Percentiles rank a stretch among this genome's conserved stretches.
These are phyloP conservation scores for Odocoileus virginianus DNA, from an alignment of 2,113 vertebrate species.

Conservation along the genomic window DNA sequence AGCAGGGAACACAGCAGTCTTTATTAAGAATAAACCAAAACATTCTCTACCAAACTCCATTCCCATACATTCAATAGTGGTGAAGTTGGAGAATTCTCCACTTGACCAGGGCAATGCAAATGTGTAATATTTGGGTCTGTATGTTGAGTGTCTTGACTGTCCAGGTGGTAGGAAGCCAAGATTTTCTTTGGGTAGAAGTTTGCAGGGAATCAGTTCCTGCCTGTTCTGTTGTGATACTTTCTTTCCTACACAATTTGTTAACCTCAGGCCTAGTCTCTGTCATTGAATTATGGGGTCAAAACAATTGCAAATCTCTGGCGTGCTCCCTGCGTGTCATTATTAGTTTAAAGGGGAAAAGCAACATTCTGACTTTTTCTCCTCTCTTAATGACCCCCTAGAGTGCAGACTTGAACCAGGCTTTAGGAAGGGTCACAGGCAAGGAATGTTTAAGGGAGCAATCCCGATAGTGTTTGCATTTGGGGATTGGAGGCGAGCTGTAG, in stretches of 20 bases:
- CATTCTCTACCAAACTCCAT: background rate
- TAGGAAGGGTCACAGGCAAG: constrained; percentile 17
- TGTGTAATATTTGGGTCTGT: background rate
- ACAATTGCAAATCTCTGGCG: background rate
- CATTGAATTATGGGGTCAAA: constrained; percentile 44
- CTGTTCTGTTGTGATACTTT: background rate
- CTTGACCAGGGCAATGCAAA: background rate
- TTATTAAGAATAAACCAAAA: constrained; percentile 44
- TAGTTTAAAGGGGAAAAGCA: constrained; percentile 18
- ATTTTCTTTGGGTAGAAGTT: constrained; percentile 23
- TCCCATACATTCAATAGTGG: background rate
- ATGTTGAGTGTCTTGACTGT: background rate
- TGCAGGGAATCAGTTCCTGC: background rate
- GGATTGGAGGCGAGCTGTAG: constrained; percentile 33
- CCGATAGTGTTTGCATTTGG: constrained; percentile 34
- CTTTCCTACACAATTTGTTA: constrained; percentile 4
- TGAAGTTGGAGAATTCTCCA: background rate
- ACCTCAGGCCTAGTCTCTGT: constrained; percentile 41
- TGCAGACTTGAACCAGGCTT: background rate
- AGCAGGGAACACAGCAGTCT: constrained; percentile 12
- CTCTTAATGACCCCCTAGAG: background rate
- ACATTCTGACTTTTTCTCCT: background rate
- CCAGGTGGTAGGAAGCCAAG: background rate
- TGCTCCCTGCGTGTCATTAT: constrained; percentile 12
- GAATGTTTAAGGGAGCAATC: constrained; percentile 46